A percentile compares a stretch with the other conserved stretches of the same genome.
Evolutionary conservation across 1,140 invertebrate species (phyloP).

Genomic region (Aphis craccivora): DNA sequence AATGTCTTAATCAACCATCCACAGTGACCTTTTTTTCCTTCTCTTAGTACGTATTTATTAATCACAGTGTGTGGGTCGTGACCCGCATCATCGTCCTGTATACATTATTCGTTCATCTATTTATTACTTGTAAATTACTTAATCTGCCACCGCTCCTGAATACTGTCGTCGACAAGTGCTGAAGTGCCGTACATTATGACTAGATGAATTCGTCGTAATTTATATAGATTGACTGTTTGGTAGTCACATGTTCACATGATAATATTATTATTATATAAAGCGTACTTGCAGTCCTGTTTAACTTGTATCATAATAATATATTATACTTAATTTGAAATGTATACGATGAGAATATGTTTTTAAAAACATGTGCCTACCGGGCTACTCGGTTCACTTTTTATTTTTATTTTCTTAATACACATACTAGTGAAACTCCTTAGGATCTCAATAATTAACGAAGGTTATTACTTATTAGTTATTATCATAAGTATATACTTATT

Average conservation of each 20-base stretch:
- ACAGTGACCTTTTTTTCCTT: conserved; percentile 38
- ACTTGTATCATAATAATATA: not conserved
- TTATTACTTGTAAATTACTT: conserved; percentile 55
- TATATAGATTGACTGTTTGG: not conserved
- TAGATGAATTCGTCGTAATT: conserved; percentile 11
- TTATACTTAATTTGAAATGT: not conserved
- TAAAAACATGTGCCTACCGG: not conserved
- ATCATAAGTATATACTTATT: not conserved
- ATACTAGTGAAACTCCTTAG: not conserved
- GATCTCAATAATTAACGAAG: not conserved
- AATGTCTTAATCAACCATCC: conserved; percentile 45
- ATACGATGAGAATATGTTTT: not conserved
- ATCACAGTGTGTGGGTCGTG: conserved; percentile 53
- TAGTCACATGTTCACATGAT: not conserved
- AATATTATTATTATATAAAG: not conserved
- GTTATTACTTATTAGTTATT: conserved; percentile 10
- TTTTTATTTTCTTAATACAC: not conserved
- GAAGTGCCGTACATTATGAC: not conserved
- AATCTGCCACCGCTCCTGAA: conserved; percentile 13
- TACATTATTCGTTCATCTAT: conserved; percentile 37
- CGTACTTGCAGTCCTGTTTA: not conserved
- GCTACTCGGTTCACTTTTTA: not conserved
- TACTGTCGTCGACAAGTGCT: conserved; percentile 18
- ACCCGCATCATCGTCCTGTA: conserved; percentile 33
- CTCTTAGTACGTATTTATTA: conserved; percentile 16